Percentiles rank a stretch among this genome's conserved stretches.
phyloP scores from a whole-genome alignment of 2,113 vertebrate genomes.

The Poecilia latipinna region DNA sequence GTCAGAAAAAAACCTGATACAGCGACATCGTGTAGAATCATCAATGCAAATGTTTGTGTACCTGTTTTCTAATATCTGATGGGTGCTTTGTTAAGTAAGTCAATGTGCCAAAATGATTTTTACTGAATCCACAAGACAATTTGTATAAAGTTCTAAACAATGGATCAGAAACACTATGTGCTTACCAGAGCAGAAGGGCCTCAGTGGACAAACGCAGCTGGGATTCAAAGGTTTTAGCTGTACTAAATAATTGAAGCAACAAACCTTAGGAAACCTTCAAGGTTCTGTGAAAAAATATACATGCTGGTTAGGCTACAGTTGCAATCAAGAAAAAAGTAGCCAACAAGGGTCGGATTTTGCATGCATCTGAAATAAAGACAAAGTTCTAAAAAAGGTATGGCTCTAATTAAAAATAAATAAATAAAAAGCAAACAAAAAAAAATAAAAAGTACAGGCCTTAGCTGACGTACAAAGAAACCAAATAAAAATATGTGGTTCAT shows the following conservation, averaged over 20 bases:
- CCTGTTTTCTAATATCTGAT: constrained; percentile 43
- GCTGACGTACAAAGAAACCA: background rate
- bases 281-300: constrained; percentile 16
- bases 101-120: constrained; percentile 9
- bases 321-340: constrained; percentile 5
- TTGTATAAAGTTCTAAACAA: constrained; percentile 66
- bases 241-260: constrained; percentile 72
- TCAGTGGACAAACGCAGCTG: constrained; percentile 49
- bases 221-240: constrained; percentile 52
- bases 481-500: background rate
- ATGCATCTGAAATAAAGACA: background rate
- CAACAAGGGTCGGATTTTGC: background rate
- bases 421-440: too few relatives aligned
- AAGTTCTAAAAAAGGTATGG: background rate
- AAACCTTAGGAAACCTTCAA: constrained; percentile 35
- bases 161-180: constrained; percentile 66
- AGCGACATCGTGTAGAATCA: constrained; percentile 61
- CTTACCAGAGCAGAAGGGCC: constrained; percentile 64
- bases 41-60: constrained; percentile 33
- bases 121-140: constrained; percentile 43
- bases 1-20: constrained; percentile 44
- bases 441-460: background rate
- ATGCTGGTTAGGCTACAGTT: background rate
- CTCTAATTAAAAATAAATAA: too few relatives aligned
- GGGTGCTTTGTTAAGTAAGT: constrained; percentile 40